Conservation (phyloP, 2,888 invertebrate species). For the Drosophila ustulata region DNA sequence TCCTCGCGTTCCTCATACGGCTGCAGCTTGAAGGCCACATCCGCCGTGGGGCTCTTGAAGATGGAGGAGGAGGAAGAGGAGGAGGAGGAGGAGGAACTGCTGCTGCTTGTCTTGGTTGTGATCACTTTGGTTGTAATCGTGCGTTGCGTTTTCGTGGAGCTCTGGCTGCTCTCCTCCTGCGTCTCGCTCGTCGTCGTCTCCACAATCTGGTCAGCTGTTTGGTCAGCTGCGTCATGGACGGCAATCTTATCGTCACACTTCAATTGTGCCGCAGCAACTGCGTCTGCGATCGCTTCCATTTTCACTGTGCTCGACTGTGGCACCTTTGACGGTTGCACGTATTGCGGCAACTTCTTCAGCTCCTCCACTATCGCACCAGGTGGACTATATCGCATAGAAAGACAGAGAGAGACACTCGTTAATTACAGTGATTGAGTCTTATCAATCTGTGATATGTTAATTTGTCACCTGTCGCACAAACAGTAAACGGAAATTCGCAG, state of each 20-base stretch:
- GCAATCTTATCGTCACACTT: slow-evolving; percentile 57
- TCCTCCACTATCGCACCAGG: slow-evolving; percentile 83
- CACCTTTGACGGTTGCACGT: slow-evolving; percentile 68
- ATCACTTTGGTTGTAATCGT: slow-evolving; percentile 61
- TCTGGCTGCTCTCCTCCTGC: slow-evolving; percentile 45
- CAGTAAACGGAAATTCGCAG: slow-evolving; percentile 51
- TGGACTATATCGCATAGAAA: slow-evolving; percentile 9
- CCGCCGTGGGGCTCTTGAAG: slow-evolving; percentile 38
- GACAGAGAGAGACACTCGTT: slow-evolving; percentile 33
- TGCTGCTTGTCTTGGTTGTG: slow-evolving; percentile 67
- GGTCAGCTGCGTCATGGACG: slow-evolving; percentile 51
- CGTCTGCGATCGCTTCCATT: slow-evolving; percentile 50
- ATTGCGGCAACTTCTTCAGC: slow-evolving; percentile 71
- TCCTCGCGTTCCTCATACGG: slow-evolving; percentile 77
- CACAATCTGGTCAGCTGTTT: slow-evolving; percentile 30
- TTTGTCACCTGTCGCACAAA: slow-evolving; percentile 59
- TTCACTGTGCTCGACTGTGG: slow-evolving; percentile 40
- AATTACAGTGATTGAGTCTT: slow-evolving; percentile 65
- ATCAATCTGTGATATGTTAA: slow-evolving; percentile 66
- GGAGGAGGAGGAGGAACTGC: slow-evolving; percentile 30
- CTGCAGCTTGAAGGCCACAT: slow-evolving; percentile 76
- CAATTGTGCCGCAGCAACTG: slow-evolving; percentile 24
- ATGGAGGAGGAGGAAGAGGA: slow-evolving; percentile 22
- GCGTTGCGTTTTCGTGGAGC: slow-evolving; percentile 48
- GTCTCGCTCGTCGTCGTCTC: slow-evolving; percentile 41